Base-by-base conservation (phyloP, 2,113 vertebrate genomes). In the Cinclus mexicanus region DNA sequence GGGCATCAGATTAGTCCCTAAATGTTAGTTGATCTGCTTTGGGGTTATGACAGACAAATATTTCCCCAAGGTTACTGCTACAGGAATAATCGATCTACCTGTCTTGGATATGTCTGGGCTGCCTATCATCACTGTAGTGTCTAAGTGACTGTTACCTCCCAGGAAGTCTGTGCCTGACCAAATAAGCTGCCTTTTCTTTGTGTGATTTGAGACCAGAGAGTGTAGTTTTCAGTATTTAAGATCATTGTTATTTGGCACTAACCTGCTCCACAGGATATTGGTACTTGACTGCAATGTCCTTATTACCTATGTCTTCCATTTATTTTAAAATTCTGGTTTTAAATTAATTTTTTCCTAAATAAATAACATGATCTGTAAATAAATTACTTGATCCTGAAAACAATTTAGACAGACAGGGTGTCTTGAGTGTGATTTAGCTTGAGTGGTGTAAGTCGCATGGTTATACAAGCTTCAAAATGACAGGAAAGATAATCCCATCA, bases 11-110 rank as follows among this genome's bases (percentile, higher is more conserved):
- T 93, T 93, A 96, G 96, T 89, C 80, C 94, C 90, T 89, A 96
- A 94, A 92, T 96, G 92, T 95, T 95, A 61, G 96, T 79, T 93
- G 93, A 96, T 93, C 92, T 93, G 89, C 93, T 96, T 86, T 96
- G 90, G 86, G 95, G 95, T 97, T 96, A 90, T 90, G 95, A 94
- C 96, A 96, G 96, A 87, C 95, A 96, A 97, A 96, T 96, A 96
- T 96, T 97, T 93, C 95, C 92, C 93, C 88, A 96, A 89, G 80
- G 95, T 96, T 95, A 94, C 90, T 92, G 92, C 95, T 95, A 94
- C 72, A 94, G 89, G 74, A 96, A 84, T 84, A 96, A 97, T 95
- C 86, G 86, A 96, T 97, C 86, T 84, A 69, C 83, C 96, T 93
- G 83, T 72, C 95, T 93, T 90, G 81, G 94, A 13, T 90, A 47